Percentiles rank a stretch among this genome's conserved stretches.
Conservation (phyloP, 1,140 invertebrate genomes). For the Paralvinella palmiformis region DNA sequence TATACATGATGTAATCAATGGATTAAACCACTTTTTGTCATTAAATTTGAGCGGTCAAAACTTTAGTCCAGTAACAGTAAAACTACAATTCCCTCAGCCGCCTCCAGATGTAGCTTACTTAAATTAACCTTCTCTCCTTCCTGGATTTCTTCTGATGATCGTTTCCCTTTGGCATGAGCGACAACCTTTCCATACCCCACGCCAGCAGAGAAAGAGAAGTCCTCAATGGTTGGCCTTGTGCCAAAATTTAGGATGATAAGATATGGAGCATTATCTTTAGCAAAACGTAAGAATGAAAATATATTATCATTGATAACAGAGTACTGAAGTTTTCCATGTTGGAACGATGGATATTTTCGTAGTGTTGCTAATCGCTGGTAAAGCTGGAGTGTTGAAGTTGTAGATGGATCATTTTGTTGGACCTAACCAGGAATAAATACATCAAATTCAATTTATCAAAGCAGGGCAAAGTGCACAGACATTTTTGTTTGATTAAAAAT, state of each 20-base stretch:
- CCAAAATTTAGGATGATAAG: constrained; percentile 43
- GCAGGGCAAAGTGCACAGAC: neutral
- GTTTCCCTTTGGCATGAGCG: constrained; percentile 23
- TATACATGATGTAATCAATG: too few relatives aligned
- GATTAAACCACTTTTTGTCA: too few relatives aligned
- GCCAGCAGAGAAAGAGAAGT: constrained; percentile 22
- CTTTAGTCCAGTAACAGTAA: neutral
- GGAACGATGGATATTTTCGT: constrained; percentile 32
- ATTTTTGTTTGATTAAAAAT: neutral
- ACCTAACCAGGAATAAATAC: constrained; percentile 18
- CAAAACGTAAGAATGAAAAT: constrained; percentile 16
- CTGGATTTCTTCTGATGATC: constrained; percentile 20
- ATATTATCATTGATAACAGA: constrained; percentile 21
- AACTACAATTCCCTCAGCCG: constrained; percentile 36
- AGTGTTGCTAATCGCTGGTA: constrained; percentile 33
- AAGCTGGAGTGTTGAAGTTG: constrained; percentile 26
- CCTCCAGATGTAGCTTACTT: constrained; percentile 25
- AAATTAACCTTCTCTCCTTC: constrained; percentile 28
- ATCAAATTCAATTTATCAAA: neutral
- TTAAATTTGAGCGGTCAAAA: too few relatives aligned
- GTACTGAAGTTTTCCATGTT: constrained; percentile 37
- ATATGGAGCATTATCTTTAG: constrained; percentile 19
- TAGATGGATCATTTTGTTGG: constrained; percentile 10
- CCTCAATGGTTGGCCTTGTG: constrained; percentile 21
- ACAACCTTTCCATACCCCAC: constrained; percentile 29